These are phyloP conservation scores for Phoenicopterus ruber DNA, from an alignment of 2,113 vertebrate genomes.

Conservation along the genomic window DNA sequence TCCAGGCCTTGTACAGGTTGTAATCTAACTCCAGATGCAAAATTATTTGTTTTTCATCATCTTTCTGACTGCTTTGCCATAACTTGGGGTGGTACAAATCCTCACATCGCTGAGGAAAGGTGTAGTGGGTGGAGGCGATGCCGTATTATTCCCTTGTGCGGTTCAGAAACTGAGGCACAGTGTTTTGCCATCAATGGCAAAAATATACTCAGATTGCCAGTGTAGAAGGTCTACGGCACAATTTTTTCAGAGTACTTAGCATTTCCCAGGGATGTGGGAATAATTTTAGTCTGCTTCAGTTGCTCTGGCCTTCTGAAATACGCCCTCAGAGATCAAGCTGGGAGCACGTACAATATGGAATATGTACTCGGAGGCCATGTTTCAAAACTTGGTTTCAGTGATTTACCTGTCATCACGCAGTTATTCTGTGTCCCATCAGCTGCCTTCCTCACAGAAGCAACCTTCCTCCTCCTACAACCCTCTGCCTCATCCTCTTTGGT, in stretches of 20 bases:
- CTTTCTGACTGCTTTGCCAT: neutral
- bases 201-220: neutral
- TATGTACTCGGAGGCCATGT: neutral
- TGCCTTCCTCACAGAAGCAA: neutral
- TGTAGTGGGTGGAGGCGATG: neutral
- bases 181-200: neutral
- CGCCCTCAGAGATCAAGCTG: neutral
- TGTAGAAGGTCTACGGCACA: neutral
- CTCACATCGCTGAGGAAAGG: accelerated
- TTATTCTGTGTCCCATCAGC: neutral
- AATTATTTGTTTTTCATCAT: neutral
- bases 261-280: neutral
- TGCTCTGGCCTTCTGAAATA: constrained; percentile 24
- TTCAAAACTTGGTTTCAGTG: neutral
- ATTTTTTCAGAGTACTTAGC: neutral
- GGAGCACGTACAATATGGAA: neutral
- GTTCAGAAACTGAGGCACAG: neutral
- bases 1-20: neutral
- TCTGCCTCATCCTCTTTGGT: neutral
- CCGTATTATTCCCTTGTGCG: neutral
- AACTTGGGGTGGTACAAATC: neutral
- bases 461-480: neutral
- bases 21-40: neutral
- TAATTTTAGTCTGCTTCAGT: neutral
- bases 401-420: neutral